Evolutionary conservation across 2,888 invertebrate species (phyloP), one percentile per base, ranked within the genome.

Genomic region (Apomyelois bistriatella): DNA sequence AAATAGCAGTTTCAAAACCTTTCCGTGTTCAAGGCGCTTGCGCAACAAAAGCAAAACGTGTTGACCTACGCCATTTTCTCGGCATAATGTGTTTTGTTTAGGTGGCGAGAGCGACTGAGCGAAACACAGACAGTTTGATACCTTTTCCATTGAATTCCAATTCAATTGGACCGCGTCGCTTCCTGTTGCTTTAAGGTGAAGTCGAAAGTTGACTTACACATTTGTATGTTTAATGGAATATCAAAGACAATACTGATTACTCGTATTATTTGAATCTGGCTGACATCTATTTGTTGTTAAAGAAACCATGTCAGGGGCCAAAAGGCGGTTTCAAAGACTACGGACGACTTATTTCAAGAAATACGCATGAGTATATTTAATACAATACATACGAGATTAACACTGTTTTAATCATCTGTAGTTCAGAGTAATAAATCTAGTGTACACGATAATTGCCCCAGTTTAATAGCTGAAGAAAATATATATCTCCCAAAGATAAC

Each of bases 51-150:
- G 41, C 41, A 22, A 22, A 43, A 43, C 30, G 16, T 35, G 46
- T 30, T 46, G 46, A 46, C 46, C 46, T 46, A 32, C 46, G 46
- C 46, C 46, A 46, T 46, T 35, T 46, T 46, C 46, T 46, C 46
- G 30, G 15, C 35, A 35, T 46, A 46, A 46, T 32, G 46, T 35
- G 46, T 46, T 46, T 46, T 16, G 46, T 35, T 46, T 22, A 28
- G 9, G 15, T 9, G 15, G 32, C 32, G 46, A 32, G 32, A 46
- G 46, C 12, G 46, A 32, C 40, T 41, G 41, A 41, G 22, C 16
- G 41, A 41, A 22, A 32, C 32, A 46, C 30, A 15, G 32, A 10
- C 32, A 46, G 13, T 41, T 41, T 30, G 43, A 43, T 43, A 43
- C 43, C 12, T 30, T 28, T 43, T 43, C 43, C 43, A 30, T 30